A percentile compares a stretch with the other conserved stretches of the same genome.
phyloP scores from a whole-genome alignment of 2,113 vertebrate species.

The Triplophysa dalaica region DNA sequence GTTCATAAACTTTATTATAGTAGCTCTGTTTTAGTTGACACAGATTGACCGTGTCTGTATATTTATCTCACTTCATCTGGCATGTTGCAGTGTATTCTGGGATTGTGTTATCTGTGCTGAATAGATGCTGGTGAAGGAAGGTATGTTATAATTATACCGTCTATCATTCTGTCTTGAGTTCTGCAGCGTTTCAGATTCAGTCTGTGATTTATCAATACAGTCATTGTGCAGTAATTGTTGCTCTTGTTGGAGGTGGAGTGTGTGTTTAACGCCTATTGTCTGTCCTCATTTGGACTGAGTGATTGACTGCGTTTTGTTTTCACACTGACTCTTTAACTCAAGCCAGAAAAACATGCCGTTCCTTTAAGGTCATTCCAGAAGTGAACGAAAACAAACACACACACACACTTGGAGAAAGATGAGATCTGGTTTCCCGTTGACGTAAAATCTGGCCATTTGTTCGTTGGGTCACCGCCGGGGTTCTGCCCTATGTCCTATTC shows the following conservation, averaged over 20 bases:
- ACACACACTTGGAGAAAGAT: too few relatives aligned
- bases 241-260: background rate
- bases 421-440: background rate
- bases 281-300: background rate
- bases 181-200: background rate
- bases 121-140: too few relatives aligned
- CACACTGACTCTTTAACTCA: background rate
- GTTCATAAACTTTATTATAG: too few relatives aligned
- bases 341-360: constrained; percentile 35
- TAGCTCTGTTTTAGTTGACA: too few relatives aligned
- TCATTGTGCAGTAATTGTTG: background rate
- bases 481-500: background rate
- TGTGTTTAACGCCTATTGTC: constrained; percentile 11
- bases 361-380: constrained; percentile 31
- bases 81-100: too few relatives aligned
- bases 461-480: background rate
- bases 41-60: too few relatives aligned
- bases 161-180: background rate
- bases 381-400: background rate
- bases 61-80: too few relatives aligned
- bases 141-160: too few relatives aligned
- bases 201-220: background rate
- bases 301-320: constrained; percentile 9
- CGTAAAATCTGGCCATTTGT: background rate
- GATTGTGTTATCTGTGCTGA: too few relatives aligned